phyloP scores from a whole-genome alignment of 2,797 vertebrate species.

The Gorsachius magnificus region DNA sequence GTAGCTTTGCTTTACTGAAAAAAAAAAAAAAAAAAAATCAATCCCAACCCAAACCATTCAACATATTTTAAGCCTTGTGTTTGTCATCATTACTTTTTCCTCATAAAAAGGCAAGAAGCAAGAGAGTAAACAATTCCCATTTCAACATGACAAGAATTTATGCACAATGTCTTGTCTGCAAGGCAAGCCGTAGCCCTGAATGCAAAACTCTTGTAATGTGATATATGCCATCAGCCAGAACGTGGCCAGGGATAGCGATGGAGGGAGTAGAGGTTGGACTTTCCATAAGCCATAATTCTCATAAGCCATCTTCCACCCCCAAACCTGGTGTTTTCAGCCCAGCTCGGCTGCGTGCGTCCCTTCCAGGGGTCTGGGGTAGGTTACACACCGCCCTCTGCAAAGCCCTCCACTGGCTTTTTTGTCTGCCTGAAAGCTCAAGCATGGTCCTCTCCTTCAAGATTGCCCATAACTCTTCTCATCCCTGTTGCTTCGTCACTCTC shows the following conservation, averaged over 20 bases:
- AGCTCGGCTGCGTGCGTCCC: neutral
- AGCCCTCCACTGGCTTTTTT: neutral
- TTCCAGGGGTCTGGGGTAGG: neutral
- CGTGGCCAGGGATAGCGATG: accelerated
- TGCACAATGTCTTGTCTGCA: neutral
- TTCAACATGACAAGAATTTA: neutral
- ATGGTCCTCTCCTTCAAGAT: neutral
- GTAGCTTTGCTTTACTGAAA: neutral
- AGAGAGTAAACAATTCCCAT: neutral
- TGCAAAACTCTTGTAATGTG: accelerated
- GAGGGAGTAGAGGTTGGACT: neutral
- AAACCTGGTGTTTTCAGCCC: neutral
- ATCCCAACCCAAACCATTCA: neutral
- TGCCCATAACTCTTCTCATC: neutral
- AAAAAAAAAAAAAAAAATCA: neutral
- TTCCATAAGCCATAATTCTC: neutral
- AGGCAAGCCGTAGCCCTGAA: neutral
- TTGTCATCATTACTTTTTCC: neutral
- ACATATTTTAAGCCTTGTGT: neutral
- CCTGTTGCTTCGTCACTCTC: neutral
- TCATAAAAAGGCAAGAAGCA: slow-evolving; percentile 6
- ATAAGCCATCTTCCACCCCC: neutral
- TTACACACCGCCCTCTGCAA: neutral
- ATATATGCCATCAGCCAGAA: accelerated
- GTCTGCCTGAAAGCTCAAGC: neutral